Evolutionary conservation across 2,113 vertebrate species (phyloP).

Genomic region (Anser brachyrhynchus): DNA sequence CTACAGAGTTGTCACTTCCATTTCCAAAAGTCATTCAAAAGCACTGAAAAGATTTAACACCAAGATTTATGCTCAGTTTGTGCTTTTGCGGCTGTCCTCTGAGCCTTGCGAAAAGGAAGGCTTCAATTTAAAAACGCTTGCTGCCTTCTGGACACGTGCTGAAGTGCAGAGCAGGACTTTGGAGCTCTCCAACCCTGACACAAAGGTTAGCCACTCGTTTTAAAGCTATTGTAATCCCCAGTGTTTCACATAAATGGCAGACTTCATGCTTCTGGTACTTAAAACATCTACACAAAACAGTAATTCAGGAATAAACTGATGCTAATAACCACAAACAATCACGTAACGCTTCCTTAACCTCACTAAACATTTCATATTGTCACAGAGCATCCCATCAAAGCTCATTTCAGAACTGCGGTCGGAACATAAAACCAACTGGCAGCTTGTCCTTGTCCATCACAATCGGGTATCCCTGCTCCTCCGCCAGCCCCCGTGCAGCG

Average conservation of each 20-base stretch:
- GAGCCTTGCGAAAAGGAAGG: not conserved
- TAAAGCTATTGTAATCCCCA: not conserved
- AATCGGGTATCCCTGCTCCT: not conserved
- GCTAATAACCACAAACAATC: not conserved
- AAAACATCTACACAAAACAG: not conserved
- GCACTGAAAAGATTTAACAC: conserved; percentile 9
- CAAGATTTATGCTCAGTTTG: not conserved
- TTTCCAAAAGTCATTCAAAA: not conserved
- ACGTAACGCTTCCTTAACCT: not conserved
- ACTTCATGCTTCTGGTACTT: not conserved
- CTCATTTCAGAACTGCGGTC: not conserved
- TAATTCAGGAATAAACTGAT: not conserved
- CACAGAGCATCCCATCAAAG: not conserved
- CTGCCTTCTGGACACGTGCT: not conserved
- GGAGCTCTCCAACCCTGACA: not conserved
- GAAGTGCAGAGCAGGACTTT: not conserved
- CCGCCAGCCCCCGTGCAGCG: not conserved
- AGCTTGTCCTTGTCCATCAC: not conserved
- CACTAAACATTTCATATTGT: not conserved
- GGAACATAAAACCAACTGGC: rapidly evolving
- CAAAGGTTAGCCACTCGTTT: not conserved
- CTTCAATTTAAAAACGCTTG: not conserved
- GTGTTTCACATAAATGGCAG: not conserved
- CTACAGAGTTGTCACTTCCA: not conserved
- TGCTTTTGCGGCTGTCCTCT: not conserved